Evolutionary conservation across 2,888 invertebrate genomes (phyloP).

Genomic region (Epinotia brunnichana): DNA sequence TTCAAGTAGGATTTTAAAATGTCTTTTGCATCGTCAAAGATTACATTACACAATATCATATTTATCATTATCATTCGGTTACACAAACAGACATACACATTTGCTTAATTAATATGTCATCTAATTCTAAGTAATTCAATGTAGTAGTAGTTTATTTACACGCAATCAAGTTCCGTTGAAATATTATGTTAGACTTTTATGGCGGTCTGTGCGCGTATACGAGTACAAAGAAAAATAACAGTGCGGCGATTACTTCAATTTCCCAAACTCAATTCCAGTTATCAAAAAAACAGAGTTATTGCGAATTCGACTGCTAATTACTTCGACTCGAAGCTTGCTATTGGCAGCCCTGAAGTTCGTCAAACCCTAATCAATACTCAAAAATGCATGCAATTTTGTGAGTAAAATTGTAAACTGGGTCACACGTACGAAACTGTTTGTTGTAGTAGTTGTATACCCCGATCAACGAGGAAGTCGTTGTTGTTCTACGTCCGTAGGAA

Average conservation of each 20-base stretch:
- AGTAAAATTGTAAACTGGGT: constrained; percentile 27
- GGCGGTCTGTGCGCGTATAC: constrained; percentile 16
- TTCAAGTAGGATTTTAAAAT: too few species aligned
- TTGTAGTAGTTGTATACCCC: constrained; percentile 24
- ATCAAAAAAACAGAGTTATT: constrained; percentile 3
- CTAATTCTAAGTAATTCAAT: too few species aligned
- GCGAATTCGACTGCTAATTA: constrained; percentile 1
- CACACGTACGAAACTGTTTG: constrained; percentile 27
- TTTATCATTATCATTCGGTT: too few species aligned
- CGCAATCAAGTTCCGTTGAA: too few species aligned
- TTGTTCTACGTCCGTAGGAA: too few species aligned
- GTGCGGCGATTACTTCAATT: not conserved
- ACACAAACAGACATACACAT: too few species aligned
- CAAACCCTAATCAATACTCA: constrained; percentile 28
- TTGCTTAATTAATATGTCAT: too few species aligned
- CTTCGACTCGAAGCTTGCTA: constrained; percentile 20
- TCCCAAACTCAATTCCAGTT: not conserved
- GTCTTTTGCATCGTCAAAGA: too few species aligned
- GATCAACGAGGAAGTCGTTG: not conserved
- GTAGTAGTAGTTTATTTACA: too few species aligned
- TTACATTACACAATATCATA: too few species aligned
- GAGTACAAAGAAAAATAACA: not conserved
- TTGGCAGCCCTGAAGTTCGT: constrained; percentile 18
- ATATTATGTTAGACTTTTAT: not conserved
- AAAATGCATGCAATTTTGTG: constrained; percentile 34